These are phyloP conservation scores for Oxystoma pomonae DNA, from an alignment of 2,888 invertebrate species.

Conservation along the genomic window DNA sequence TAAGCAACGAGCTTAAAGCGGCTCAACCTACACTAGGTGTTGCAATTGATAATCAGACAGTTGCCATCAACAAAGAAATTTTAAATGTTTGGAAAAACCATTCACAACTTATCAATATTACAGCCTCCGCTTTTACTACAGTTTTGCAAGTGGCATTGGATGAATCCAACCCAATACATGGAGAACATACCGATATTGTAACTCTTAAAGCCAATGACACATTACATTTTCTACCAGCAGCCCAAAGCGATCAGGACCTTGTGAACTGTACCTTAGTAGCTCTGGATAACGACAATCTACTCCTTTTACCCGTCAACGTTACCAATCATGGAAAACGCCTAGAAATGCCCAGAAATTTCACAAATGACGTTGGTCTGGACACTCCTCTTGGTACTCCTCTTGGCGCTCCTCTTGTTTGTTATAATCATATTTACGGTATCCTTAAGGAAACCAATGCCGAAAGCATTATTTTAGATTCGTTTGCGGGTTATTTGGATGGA, in stretches of 20 bases:
- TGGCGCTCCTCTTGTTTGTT: slow-evolving; percentile 21
- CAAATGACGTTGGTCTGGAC: slow-evolving; percentile 13
- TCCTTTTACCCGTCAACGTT: not conserved
- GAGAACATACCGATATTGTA: not conserved
- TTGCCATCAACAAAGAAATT: slow-evolving; percentile 13
- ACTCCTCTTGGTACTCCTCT: slow-evolving; percentile 13
- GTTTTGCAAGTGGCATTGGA: not conserved
- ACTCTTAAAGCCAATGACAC: not conserved
- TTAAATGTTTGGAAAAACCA: slow-evolving; percentile 13
- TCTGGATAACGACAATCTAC: slow-evolving; percentile 6
- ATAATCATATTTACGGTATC: slow-evolving; percentile 27
- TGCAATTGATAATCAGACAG: slow-evolving; percentile 3
- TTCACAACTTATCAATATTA: slow-evolving; percentile 10
- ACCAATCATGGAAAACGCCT: slow-evolving; percentile 4
- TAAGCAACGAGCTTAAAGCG: slow-evolving; percentile 7
- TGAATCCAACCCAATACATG: not conserved
- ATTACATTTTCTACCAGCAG: not conserved
- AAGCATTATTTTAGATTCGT: slow-evolving; percentile 15
- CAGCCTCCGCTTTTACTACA: slow-evolving; percentile 10
- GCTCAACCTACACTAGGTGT: slow-evolving; percentile 15
- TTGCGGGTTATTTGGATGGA: slow-evolving; percentile 2
- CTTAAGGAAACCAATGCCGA: slow-evolving; percentile 20
- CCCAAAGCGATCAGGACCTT: slow-evolving; percentile 6
- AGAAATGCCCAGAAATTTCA: not conserved
- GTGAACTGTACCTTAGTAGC: slow-evolving; percentile 18